Base-by-base conservation (phyloP, 2,888 invertebrate species). In the Trichopoda pennipes region DNA sequence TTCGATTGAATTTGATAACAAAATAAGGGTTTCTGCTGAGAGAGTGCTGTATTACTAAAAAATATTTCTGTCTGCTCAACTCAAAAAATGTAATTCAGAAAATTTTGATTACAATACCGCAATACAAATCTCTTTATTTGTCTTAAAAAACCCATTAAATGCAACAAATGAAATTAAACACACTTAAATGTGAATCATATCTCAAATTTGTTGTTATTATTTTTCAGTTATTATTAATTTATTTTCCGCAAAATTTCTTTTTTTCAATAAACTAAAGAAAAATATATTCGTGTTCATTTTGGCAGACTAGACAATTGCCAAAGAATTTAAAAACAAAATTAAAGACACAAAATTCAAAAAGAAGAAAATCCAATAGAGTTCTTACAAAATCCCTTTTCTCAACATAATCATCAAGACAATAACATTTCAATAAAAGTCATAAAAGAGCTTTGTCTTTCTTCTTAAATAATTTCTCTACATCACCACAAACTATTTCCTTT, bases 391-490 rank as follows among this genome's bases (percentile, higher is more conserved):
- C 35, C 49, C 16, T 49, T n/a, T 60, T 72, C 66, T 66, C 60
- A 74, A 68, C 66, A 79, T 79, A 75, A 82, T 78, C 81, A 79
- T 75, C 79, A 61, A 79, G 82, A 82, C 79, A 79, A 82, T 79
- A 82, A 82, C 70, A 82, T 82, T 82, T 82, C 82, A 82, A 82
- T 82, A 82, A 82, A 82, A 82, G 72, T 79, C 56, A 72, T 75
- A 75, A 61, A 58, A 82, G 66, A 60, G 47, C 64, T 66, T 28
- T 60, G 17, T 19, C 17, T 28, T 35, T 49, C 16, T 51, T 32
- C 14, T 14, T 38, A 51, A 47, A 56, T 23, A 51, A 78, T 64
- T 58, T 66, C 44, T n/a, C 44, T 19, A 38, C 32, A 47, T 4
- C 70, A 61, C 42, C 21, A 47, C 3, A 74, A 47, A 23, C 21